Percentiles rank a stretch among this genome's conserved stretches.
Conservation (phyloP, 1,140 invertebrate genomes). For the Gyrodactylus salaris region DNA sequence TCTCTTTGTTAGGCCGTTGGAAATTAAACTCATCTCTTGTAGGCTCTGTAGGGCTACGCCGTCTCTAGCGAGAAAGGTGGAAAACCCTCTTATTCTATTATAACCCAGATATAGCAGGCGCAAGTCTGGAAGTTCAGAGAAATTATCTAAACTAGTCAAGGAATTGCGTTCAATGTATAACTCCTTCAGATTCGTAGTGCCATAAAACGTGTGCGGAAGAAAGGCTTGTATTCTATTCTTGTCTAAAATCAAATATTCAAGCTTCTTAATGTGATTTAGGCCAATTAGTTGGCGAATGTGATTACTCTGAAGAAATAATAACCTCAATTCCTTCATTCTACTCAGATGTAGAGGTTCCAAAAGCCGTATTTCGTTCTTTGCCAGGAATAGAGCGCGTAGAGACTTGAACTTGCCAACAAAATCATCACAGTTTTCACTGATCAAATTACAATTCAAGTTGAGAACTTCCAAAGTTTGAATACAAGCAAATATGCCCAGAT, state of each 20-base stretch:
- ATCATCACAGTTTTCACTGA: neutral
- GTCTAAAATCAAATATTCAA: neutral
- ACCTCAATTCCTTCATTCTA: neutral
- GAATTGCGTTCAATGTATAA: neutral
- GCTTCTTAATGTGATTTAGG: neutral
- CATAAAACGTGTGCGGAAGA: neutral
- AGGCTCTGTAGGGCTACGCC: neutral
- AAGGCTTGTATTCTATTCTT: neutral
- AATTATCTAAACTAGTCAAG: neutral
- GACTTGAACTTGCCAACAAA: neutral
- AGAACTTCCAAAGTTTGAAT: neutral
- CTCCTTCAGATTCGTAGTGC: neutral
- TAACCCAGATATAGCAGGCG: neutral
- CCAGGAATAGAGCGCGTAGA: neutral
- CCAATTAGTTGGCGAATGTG: neutral
- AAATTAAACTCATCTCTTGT: neutral
- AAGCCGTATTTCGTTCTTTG: neutral
- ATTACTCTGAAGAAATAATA: neutral
- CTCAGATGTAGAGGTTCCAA: neutral
- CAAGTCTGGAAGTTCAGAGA: neutral
- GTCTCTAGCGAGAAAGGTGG: neutral
- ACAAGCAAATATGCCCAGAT: neutral
- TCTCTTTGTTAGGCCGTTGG: neutral
- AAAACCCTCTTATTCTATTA: neutral
- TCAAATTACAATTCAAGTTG: neutral